phyloP scores from a whole-genome alignment of 2,113 vertebrate species.

The Ceyx cyanopectus region DNA sequence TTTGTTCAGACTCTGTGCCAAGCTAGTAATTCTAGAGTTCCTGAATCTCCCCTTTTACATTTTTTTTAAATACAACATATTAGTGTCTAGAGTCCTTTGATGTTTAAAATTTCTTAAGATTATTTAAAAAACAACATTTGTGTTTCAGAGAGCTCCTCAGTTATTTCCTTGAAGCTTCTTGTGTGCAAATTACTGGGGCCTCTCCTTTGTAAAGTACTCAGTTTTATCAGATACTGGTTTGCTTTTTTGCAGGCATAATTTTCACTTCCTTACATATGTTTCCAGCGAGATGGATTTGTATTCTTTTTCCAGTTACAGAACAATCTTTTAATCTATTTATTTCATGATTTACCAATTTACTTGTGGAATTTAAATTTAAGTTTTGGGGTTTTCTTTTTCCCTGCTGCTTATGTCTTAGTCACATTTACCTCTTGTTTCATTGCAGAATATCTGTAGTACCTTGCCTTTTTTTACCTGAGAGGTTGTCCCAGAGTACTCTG shows the following conservation, averaged over 20 bases:
- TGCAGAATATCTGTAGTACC: neutral
- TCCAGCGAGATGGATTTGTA: neutral
- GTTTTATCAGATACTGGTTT: slow-evolving; percentile 36
- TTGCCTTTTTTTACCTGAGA: neutral
- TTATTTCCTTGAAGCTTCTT: slow-evolving; percentile 61
- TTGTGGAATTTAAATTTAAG: neutral
- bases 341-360: neutral
- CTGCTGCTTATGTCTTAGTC: neutral
- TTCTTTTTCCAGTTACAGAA: neutral
- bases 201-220: slow-evolving; percentile 25
- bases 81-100: slow-evolving; percentile 30
- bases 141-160: slow-evolving; percentile 42
- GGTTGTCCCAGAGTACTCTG: neutral
- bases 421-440: neutral
- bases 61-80: slow-evolving; percentile 28
- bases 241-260: neutral
- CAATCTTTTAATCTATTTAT: neutral
- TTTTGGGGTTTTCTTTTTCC: neutral
- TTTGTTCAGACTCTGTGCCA: slow-evolving; percentile 26
- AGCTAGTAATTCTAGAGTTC: slow-evolving; percentile 13
- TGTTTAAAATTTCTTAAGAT: slow-evolving; percentile 30
- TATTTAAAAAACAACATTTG: slow-evolving; percentile 49
- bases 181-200: slow-evolving; percentile 42
- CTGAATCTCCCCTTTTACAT: slow-evolving; percentile 37
- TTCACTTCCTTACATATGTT: neutral